Percentiles rank a stretch among this genome's conserved stretches.
These are phyloP conservation scores for Gadus chalcogrammus DNA, from an alignment of 2,113 vertebrate species.

Conservation along the genomic window DNA sequence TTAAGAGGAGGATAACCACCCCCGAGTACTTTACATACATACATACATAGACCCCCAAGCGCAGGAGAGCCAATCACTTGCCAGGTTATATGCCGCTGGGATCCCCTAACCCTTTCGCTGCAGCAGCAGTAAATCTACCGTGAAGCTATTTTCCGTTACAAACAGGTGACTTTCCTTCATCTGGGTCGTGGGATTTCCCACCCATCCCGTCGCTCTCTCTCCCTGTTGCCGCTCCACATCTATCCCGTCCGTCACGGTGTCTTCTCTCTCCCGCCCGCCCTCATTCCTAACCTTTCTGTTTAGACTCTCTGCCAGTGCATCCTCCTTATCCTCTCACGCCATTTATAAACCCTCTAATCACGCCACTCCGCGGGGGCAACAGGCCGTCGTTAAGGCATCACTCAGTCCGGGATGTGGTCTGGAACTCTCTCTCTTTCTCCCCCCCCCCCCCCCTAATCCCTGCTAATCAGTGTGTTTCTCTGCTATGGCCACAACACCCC, in stretches of 20 bases:
- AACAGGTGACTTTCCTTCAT: no score
- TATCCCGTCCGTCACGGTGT: neutral
- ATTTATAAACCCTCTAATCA: constrained; percentile 41
- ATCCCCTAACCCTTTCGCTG: no score
- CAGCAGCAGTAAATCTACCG: no score
- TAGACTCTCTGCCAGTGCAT: neutral
- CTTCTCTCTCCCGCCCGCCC: constrained; percentile 5
- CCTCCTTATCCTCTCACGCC: constrained; percentile 11
- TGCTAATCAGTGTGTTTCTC: constrained; percentile 61
- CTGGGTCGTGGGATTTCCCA: neutral
- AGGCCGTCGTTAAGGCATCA: constrained; percentile 17
- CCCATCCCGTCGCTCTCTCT: constrained; percentile 1
- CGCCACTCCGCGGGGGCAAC: constrained; percentile 28
- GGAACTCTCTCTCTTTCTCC: neutral
- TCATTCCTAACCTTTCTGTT: neutral
- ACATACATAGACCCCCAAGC: no score
- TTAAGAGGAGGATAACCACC: no score
- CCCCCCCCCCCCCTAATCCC: constrained; percentile 47
- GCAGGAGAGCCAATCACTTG: no score
- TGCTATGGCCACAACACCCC: constrained; percentile 29
- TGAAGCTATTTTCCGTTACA: no score
- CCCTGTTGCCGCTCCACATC: neutral
- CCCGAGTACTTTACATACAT: no score
- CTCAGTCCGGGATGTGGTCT: constrained; percentile 42
- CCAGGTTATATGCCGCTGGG: no score